These are phyloP conservation scores for Megalonaias nervosa DNA, from an alignment of 1,140 invertebrate species.

Conservation along the genomic window DNA sequence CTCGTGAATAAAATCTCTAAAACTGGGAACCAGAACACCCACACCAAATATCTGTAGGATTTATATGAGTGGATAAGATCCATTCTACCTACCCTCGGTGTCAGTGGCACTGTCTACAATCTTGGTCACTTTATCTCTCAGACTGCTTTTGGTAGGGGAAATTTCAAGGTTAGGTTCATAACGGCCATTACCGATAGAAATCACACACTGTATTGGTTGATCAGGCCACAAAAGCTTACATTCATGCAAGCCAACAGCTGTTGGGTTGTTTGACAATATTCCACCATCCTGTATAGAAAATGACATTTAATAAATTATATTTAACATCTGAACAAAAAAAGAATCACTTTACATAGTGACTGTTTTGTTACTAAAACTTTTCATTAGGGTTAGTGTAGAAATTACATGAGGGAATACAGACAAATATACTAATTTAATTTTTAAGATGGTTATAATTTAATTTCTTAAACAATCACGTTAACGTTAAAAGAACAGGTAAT, in stretches of 20 bases:
- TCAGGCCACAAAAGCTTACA: slow-evolving; percentile 84
- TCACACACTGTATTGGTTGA: slow-evolving; percentile 84
- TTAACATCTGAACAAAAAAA: neutral
- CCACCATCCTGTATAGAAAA: slow-evolving; percentile 81
- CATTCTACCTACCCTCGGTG: slow-evolving; percentile 80
- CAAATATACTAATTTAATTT: too few relatives aligned
- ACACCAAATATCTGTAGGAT: too few relatives aligned
- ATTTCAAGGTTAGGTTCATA: slow-evolving; percentile 68
- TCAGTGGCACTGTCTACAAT: slow-evolving; percentile 93
- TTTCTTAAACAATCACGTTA: too few relatives aligned
- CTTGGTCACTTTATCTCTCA: slow-evolving; percentile 87
- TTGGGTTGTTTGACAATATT: slow-evolving; percentile 92
- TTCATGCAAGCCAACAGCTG: slow-evolving; percentile 91
- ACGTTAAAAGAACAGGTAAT: too few relatives aligned
- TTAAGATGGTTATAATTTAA: too few relatives aligned
- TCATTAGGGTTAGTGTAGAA: too few relatives aligned
- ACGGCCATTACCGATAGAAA: slow-evolving; percentile 90
- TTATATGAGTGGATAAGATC: too few relatives aligned
- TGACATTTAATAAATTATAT: neutral
- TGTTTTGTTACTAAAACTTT: too few relatives aligned
- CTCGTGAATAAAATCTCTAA: too few relatives aligned
- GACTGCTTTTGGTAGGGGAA: slow-evolving; percentile 43
- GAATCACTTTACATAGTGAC: too few relatives aligned
- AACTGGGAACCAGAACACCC: too few relatives aligned
- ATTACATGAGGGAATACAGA: too few relatives aligned